Evolutionary conservation across 1,140 invertebrate species (phyloP).

Genomic region (Euglossa dilemma): DNA sequence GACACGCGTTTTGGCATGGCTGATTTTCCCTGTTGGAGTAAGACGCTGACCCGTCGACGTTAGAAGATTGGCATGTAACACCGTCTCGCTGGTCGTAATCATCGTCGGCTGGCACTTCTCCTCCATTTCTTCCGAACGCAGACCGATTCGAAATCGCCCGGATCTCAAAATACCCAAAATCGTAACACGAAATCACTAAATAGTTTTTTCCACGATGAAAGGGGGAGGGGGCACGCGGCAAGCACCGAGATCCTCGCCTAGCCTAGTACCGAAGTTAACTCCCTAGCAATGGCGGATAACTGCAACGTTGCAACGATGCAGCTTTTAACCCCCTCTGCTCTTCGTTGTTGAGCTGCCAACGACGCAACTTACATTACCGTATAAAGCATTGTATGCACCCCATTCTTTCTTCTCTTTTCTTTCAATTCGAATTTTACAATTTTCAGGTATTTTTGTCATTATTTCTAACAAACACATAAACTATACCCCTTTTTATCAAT

Average conservation of each 20-base stretch:
- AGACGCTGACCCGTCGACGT: conserved; percentile 56
- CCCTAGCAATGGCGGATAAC: conserved; percentile 72
- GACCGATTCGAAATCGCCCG: conserved; percentile 54
- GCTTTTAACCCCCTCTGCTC: conserved; percentile 19
- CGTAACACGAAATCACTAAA: conserved; percentile 78
- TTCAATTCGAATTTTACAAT: neutral
- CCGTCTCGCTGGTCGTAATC: conserved; percentile 27
- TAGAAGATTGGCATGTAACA: conserved; percentile 55
- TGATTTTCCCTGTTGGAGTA: conserved; percentile 81
- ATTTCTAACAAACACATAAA: neutral
- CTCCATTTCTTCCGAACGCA: conserved; percentile 58
- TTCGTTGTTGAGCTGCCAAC: neutral
- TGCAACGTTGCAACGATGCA: conserved; percentile 30
- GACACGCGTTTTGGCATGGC: conserved; percentile 80
- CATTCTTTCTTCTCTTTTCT: neutral
- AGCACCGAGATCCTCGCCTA: conserved; percentile 45
- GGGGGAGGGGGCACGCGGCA: conserved; percentile 58
- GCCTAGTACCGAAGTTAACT: conserved; percentile 71
- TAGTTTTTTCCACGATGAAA: conserved; percentile 75
- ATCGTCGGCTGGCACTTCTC: conserved; percentile 47
- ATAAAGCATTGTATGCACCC: neutral
- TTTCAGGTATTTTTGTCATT: neutral
- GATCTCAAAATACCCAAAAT: conserved; percentile 70
- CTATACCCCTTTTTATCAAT: too few species aligned
- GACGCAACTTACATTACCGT: conserved; percentile 17